A percentile compares a stretch with the other conserved stretches of the same genome.
phyloP scores from a whole-genome alignment of 1,140 invertebrate genomes.

The Euborellia annulipes region DNA sequence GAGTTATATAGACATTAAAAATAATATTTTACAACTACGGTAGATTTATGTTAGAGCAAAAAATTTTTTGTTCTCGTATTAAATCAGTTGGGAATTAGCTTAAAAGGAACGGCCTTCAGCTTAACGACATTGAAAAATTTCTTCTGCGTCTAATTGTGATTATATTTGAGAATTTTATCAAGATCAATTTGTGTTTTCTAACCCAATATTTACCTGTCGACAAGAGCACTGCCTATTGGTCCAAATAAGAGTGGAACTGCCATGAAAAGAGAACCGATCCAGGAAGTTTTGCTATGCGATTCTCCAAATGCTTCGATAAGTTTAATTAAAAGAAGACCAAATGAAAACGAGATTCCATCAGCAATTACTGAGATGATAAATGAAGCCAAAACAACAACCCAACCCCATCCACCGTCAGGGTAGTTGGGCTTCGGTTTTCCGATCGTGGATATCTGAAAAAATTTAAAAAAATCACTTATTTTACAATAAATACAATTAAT shows the following conservation, averaged over 20 bases:
- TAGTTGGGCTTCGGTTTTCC: conserved; percentile 30
- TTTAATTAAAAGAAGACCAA: conserved; percentile 75
- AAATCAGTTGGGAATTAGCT: too few species aligned
- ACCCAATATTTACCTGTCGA: conserved; percentile 69
- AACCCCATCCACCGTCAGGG: conserved; percentile 65
- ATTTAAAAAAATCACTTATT: too few species aligned
- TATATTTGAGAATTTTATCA: too few species aligned
- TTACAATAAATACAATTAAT: too few species aligned
- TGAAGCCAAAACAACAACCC: conserved; percentile 74
- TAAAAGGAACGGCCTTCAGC: too few species aligned
- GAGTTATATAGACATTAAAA: too few species aligned
- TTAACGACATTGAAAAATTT: too few species aligned
- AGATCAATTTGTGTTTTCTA: conserved; percentile 31
- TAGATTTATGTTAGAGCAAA: too few species aligned
- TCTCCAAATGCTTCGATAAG: conserved; percentile 72
- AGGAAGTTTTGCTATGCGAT: conserved; percentile 66
- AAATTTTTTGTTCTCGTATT: too few species aligned
- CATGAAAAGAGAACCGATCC: conserved; percentile 77
- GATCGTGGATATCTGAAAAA: too few species aligned
- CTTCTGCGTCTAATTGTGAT: too few species aligned
- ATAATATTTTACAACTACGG: too few species aligned
- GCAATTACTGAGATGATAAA: conserved; percentile 81
- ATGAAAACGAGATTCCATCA: conserved; percentile 89
- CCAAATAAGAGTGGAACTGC: conserved; percentile 75
- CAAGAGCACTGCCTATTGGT: conserved; percentile 69